Conservation (phyloP, 2,113 vertebrate genomes). For the Cyprinodon brontotheroides region DNA sequence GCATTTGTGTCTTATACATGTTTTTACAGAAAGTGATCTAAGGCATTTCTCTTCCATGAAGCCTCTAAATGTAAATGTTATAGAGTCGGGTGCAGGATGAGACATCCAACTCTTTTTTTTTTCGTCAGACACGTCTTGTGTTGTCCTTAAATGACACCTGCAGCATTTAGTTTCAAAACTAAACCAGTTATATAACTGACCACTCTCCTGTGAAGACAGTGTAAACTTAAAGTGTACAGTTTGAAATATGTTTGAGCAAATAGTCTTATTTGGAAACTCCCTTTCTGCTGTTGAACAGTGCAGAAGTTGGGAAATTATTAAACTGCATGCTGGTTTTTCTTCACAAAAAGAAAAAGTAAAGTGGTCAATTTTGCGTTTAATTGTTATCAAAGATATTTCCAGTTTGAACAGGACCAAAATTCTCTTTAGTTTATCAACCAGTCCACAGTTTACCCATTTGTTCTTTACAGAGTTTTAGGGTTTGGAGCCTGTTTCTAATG, state of each 20-base stretch:
- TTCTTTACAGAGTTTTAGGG: no score
- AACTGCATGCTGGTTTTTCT: not conserved
- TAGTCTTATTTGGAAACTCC: not conserved
- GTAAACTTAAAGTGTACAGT: not conserved
- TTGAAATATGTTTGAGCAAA: not conserved
- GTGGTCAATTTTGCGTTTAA: not conserved
- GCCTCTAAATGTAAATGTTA: constrained; percentile 12
- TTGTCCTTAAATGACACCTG: constrained; percentile 19
- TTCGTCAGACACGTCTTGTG: constrained; percentile 15
- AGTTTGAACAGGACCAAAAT: not conserved
- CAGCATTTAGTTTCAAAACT: not conserved
- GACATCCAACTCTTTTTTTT: not conserved
- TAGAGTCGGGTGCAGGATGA: constrained; percentile 29
- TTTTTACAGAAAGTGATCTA: not conserved
- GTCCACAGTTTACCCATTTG: not conserved
- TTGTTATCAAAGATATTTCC: not conserved
- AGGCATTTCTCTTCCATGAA: constrained; percentile 8
- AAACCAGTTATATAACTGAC: not conserved
- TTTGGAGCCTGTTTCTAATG: no score
- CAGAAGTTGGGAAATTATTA: not conserved
- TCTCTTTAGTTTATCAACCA: no score
- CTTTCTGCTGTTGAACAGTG: not conserved
- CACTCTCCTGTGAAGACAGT: not conserved
- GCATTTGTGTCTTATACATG: not conserved
- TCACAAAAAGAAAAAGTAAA: not conserved